phyloP scores from a whole-genome alignment of 2,797 vertebrate species.

The Gymnothorax javanicus region DNA sequence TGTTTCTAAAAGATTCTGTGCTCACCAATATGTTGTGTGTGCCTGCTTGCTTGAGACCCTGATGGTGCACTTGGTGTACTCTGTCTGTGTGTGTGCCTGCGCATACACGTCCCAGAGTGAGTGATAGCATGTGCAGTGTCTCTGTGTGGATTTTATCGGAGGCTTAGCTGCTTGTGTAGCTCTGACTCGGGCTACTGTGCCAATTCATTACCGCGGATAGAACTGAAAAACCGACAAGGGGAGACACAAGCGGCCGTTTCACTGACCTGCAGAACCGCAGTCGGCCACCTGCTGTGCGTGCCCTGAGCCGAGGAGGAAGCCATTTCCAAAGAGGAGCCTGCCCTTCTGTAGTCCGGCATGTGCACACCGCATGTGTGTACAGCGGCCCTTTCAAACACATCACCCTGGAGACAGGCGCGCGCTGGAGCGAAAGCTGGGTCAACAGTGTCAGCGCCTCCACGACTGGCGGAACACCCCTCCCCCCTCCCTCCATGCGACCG shows the following conservation, averaged over 20 bases:
- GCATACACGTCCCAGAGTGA: conserved; percentile 25
- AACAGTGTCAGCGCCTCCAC: not conserved
- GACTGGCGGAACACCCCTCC: not conserved
- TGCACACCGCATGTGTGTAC: not conserved
- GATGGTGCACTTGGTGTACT: conserved; percentile 34
- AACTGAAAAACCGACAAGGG: conserved; percentile 47
- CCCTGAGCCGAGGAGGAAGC: conserved; percentile 6
- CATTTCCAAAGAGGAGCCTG: not conserved
- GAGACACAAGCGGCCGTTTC: conserved; percentile 57
- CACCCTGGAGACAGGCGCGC: not conserved
- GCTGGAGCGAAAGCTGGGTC: not conserved
- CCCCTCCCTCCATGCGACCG: not conserved
- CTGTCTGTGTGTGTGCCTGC: not conserved
- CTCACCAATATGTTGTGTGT: conserved; percentile 25
- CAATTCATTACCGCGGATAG: conserved; percentile 53
- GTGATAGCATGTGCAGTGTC: conserved; percentile 31
- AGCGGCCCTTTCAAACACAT: not conserved
- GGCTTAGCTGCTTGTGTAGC: not conserved
- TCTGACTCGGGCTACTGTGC: conserved; percentile 35
- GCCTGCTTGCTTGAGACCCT: not conserved
- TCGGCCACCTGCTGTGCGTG: conserved; percentile 23
- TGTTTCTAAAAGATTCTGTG: not conserved
- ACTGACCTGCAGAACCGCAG: conserved; percentile 41
- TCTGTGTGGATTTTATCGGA: not conserved
- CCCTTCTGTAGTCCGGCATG: not conserved